These are phyloP conservation scores for Vulpes lagopus DNA, from an alignment of 2,113 vertebrate genomes.

Conservation along the genomic window DNA sequence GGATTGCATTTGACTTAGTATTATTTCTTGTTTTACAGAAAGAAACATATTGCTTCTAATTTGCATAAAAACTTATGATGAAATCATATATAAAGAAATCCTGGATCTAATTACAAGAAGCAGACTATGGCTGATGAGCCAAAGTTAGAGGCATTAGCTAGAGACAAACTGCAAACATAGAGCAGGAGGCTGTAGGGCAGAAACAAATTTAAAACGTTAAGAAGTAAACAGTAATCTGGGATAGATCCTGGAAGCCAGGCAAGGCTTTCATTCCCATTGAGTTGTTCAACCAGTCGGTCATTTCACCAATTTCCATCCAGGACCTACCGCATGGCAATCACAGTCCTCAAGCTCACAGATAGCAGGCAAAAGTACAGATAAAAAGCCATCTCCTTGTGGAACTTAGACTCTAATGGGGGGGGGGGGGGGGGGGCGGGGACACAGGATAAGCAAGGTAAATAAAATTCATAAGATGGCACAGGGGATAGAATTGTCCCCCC, in stretches of 20 bases:
- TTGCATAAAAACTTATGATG: background rate
- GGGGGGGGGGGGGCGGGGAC: background rate
- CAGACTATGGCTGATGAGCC: background rate
- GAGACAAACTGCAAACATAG: background rate
- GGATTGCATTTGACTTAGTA: background rate
- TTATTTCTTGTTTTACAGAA: background rate
- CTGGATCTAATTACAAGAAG: background rate
- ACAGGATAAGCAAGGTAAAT: background rate
- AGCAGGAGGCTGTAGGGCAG: background rate
- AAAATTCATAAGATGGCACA: background rate
- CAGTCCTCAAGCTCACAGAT: background rate
- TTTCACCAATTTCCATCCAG: background rate
- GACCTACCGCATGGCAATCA: background rate
- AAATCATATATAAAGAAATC: background rate
- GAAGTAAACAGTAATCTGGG: background rate
- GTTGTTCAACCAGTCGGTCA: accelerated
- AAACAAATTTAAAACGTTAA: background rate
- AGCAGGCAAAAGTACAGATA: background rate
- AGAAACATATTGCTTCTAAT: background rate
- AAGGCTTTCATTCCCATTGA: background rate
- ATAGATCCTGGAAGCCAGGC: background rate
- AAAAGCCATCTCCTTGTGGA: background rate
- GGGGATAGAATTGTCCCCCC: background rate
- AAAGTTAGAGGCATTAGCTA: background rate
- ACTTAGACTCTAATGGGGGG: background rate